Evolutionary conservation across 2,797 vertebrate species (phyloP), one percentile per base, ranked within the genome.

Genomic region (Falco concolor): DNA sequence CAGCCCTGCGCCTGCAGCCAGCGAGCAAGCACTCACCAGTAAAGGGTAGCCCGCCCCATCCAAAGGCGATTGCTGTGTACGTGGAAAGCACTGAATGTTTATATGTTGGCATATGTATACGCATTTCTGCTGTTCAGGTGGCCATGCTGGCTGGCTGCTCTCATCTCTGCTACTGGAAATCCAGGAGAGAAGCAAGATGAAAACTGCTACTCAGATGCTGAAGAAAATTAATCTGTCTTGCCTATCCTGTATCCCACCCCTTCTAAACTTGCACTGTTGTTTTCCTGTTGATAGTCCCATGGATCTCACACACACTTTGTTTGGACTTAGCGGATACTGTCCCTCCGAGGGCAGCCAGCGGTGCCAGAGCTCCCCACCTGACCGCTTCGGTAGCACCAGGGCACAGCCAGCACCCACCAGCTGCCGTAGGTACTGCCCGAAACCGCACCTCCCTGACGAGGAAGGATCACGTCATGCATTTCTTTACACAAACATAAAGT

Each of bases 321-420:
- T 47, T 73, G 88, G 91, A 84, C 69, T 30, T 13, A 40, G 14
- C 0, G 0, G 73, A 23, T 1, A 4, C 76, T 2, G 0, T 52
- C 12, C 3, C 56, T 24, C 36, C 0, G 0, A 32, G 72, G 54
- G 20, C 77, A 78, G 67, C 45, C 68, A 14, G 50, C 2, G 2
- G 28, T 32, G 72, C 50, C 12, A 0, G 36, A 36, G 49, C 18
- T 69, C 79, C 24, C 63, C 40, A 30, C 52, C 64, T 21, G 14
- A 50, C 7, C 0, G 2, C 38, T 12, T 10, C 0, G 1, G 53
- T 9, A 68, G 44, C 0, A 0, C 38, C 0, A 0, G 38, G 25
- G n/a, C 63, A 52, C 0, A 0, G 59, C 63, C 0, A 0, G 59
- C 63, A 44, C 4, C 40, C 32, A 1, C 3, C 32, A 10, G 21